Conservation (phyloP, 2,797 vertebrate genomes). For the Aplochiton taeniatus region DNA sequence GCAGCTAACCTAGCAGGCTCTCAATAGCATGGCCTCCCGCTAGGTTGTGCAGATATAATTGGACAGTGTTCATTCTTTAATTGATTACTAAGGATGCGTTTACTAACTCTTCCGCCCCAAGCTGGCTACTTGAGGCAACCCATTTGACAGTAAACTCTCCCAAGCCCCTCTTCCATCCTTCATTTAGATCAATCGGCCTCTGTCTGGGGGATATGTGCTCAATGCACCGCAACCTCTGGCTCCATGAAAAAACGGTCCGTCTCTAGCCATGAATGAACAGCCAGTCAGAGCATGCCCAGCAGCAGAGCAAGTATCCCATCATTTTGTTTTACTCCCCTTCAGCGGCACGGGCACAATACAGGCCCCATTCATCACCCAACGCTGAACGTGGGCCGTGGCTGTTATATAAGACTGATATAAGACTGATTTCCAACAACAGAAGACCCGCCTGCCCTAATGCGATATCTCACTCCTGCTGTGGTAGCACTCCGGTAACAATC, state of each 20-base stretch:
- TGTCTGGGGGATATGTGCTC: constrained; percentile 32
- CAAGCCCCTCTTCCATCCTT: constrained; percentile 24
- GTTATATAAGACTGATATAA: constrained; percentile 15
- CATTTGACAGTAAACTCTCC: constrained; percentile 23
- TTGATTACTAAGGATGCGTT: constrained; percentile 37
- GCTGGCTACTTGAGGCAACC: constrained; percentile 20
- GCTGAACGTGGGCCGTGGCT: neutral
- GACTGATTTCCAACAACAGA: constrained; percentile 6
- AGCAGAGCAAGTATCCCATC: constrained; percentile 25
- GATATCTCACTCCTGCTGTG: neutral
- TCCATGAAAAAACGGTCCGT: constrained; percentile 34
- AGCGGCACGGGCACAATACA: constrained; percentile 10
- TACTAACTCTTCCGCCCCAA: constrained; percentile 34
- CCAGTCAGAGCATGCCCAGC: constrained; percentile 15
- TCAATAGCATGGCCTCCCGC: constrained; percentile 1
- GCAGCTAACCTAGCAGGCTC: constrained; percentile 9
- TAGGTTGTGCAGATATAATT: constrained; percentile 40
- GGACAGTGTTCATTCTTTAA: constrained; percentile 46
- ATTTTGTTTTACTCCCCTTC: constrained; percentile 21
- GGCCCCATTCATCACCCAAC: constrained; percentile 12
- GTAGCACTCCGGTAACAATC: neutral
- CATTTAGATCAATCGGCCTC: constrained; percentile 33
- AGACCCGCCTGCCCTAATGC: neutral
- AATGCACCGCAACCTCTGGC: constrained; percentile 26
- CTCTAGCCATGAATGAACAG: constrained; percentile 34